Base-by-base conservation (phyloP, 1,140 invertebrate species). In the Akabosia matsudoensis region DNA sequence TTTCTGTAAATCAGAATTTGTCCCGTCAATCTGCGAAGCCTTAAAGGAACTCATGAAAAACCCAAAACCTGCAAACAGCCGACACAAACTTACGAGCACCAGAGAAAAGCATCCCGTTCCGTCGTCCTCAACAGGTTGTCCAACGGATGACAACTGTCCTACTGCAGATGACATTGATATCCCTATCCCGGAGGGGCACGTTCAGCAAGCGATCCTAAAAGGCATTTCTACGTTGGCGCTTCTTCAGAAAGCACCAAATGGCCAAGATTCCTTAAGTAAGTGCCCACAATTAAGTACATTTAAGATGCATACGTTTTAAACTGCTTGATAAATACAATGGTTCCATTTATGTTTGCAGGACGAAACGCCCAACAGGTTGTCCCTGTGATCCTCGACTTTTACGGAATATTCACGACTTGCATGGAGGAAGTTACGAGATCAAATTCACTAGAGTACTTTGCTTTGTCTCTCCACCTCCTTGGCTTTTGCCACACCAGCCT, bases 1-100 rank as follows among this genome's bases (percentile, higher is more conserved):
- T 31, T 76, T 79, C 72, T 76, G 72, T 24, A 37, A 76, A 34
- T 51, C 67, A 1, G 33, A 51, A n/a, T 80, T 78, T 72, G 71
- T 80, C 16, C 67, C 73, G 0, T 76, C 79, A n/a, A 33, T 80
- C 3, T 80, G 79, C 33, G 79, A 80, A 70, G 77, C 74, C 2
- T 52, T 80, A 0, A 71, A 76, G 3, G 79, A 80, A 54, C 61
- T 80, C 4, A 22, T 80, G 18, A 80, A 80, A 67, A 61, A 76
- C 73, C 72, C 74, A 45, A 22, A 72, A 22, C 70, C 70, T 14
- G 2, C 33, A 34, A 72, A 45, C 24, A 4, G 22, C n/a, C 3
- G 24, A 45, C 34, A 26, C 34, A 72, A 72, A 22, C n/a, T 72
- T 16, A 72, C 70, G 1, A 72, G 70, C 33, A 72, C 70, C 28